A percentile compares a stretch with the other conserved stretches of the same genome.
phyloP scores from a whole-genome alignment of 1,140 invertebrate genomes.

The Panagrolaimus sp. region DNA sequence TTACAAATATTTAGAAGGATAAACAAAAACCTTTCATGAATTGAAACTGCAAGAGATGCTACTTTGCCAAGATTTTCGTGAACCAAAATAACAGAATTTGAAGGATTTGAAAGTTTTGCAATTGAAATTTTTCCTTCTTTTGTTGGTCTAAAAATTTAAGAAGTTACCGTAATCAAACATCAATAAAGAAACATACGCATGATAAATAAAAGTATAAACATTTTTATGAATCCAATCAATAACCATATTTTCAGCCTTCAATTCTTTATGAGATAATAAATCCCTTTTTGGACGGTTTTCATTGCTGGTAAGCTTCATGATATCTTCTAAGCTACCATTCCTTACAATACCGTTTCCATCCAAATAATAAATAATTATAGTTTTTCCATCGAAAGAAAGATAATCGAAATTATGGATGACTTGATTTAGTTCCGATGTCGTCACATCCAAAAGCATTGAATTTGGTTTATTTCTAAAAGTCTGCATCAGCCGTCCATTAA shows the following conservation, averaged over 20 bases:
- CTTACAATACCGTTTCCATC: not conserved
- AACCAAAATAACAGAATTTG: not conserved
- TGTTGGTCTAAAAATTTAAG: not conserved
- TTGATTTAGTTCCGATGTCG: not conserved
- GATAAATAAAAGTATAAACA: constrained; percentile 1
- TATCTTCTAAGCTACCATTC: constrained; percentile 3
- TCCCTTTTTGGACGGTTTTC: not conserved
- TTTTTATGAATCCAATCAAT: constrained; percentile 14
- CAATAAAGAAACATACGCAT: constrained; percentile 7
- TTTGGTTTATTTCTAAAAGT: constrained; percentile 5
- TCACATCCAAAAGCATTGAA: not conserved
- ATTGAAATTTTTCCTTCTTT: not conserved
- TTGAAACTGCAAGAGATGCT: not conserved
- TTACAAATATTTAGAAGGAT: too few species aligned
- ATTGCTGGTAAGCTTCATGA: not conserved
- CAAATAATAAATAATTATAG: not conserved
- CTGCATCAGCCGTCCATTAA: not conserved
- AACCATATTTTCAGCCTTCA: not conserved
- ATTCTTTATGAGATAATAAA: not conserved
- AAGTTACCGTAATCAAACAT: too few species aligned
- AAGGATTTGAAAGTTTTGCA: not conserved
- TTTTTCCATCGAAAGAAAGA: not conserved
- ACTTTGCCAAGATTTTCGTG: constrained; percentile 5
- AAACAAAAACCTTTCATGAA: not conserved
- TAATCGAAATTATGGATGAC: not conserved